phyloP scores from a whole-genome alignment of 37 sponge, comb jelly and placozoan species.

The Eunapius fragilis region DNA sequence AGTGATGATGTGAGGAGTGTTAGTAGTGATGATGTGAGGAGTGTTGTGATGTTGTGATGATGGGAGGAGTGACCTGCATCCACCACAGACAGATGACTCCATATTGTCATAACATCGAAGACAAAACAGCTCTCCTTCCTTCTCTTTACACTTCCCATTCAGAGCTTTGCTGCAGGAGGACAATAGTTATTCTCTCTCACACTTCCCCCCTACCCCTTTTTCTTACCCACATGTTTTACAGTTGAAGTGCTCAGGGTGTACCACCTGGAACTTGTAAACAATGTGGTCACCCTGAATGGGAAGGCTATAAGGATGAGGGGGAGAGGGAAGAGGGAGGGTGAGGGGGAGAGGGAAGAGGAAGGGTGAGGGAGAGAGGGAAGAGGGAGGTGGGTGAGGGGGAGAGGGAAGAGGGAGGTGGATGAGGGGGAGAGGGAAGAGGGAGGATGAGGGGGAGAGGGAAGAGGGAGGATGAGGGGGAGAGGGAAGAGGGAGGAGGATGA shows the following conservation, averaged over 20 bases:
- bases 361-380: no score
- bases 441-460: no score
- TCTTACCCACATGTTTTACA: slow-evolving; percentile 89
- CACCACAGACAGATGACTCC: slow-evolving; percentile 90
- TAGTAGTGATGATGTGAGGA: no score
- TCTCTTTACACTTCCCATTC: slow-evolving; percentile 69
- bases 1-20: neutral
- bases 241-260: slow-evolving; percentile 95
- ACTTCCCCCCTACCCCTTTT: no score
- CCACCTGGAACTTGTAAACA: slow-evolving; percentile 79
- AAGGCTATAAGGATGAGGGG: slow-evolving; percentile 67
- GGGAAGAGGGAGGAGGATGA: neutral
- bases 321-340: neutral
- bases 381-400: no score
- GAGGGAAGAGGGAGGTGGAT: neutral
- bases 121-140: slow-evolving; percentile 89
- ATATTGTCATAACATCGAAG: slow-evolving; percentile 95
- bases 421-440: neutral
- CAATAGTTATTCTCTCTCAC: neutral
- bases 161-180: slow-evolving; percentile 69
- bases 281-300: slow-evolving; percentile 91
- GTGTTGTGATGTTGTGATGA: no score
- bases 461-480: no score
- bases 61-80: slow-evolving; percentile 66
- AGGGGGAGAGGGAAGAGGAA: neutral